These are phyloP conservation scores for Apocrypta bakeri DNA, from an alignment of 1,140 invertebrate genomes.

Conservation along the genomic window DNA sequence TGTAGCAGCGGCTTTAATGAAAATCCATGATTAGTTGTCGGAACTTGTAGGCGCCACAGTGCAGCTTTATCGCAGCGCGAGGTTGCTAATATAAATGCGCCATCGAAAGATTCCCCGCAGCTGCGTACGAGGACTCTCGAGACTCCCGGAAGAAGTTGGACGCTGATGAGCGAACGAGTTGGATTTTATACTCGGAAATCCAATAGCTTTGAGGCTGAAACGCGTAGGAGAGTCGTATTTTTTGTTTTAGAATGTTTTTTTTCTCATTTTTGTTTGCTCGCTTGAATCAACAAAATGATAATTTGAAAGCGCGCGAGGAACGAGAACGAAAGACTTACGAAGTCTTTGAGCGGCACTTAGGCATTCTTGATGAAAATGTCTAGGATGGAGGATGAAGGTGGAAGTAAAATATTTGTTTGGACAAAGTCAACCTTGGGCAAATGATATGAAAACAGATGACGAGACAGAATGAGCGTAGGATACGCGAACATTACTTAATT, in stretches of 20 bases:
- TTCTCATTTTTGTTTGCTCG: not conserved
- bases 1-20: slow-evolving; percentile 25
- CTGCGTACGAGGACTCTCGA: not conserved
- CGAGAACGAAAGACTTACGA: not conserved
- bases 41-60: not conserved
- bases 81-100: not conserved
- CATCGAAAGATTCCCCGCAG: not conserved
- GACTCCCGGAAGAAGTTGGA: not conserved
- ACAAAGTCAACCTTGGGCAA: not conserved
- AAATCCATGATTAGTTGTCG: slow-evolving; percentile 32
- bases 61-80: not conserved
- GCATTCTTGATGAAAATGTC: not conserved
- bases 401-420: no score
- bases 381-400: not conserved
- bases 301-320: not conserved
- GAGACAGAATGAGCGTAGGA: not conserved
- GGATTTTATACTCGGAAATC: no score
- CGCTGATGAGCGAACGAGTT: not conserved
- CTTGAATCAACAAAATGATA: not conserved
- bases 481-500: not conserved
- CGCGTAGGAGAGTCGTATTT: no score
- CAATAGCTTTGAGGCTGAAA: no score
- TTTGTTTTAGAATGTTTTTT: no score
- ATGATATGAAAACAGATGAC: not conserved
- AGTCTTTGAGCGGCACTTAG: not conserved